phyloP scores from a whole-genome alignment of 2,113 vertebrate species.

The Ictalurus furcatus region DNA sequence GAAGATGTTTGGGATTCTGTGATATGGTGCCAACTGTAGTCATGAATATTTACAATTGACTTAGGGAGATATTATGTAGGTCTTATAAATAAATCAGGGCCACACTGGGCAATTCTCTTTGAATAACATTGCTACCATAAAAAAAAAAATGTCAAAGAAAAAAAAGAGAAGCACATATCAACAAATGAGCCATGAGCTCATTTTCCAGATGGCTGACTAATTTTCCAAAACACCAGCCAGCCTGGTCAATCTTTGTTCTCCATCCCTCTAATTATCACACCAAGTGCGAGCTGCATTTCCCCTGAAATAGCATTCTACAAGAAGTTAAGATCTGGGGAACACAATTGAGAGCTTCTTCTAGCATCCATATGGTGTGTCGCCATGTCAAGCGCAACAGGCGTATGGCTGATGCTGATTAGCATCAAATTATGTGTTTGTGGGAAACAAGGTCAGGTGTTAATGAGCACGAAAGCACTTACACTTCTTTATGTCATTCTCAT shows the following conservation, averaged over 20 bases:
- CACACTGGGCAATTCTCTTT: conserved; percentile 25
- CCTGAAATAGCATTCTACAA: conserved; percentile 52
- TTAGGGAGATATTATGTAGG: conserved; percentile 35
- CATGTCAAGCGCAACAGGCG: conserved; percentile 30
- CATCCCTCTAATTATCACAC: conserved; percentile 66
- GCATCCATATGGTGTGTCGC: conserved; percentile 58
- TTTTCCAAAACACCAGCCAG: conserved; percentile 69
- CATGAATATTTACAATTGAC: conserved; percentile 37
- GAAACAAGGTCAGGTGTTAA: conserved; percentile 62
- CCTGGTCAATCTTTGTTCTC: conserved; percentile 68
- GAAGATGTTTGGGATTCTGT: conserved; percentile 4
- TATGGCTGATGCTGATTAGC: conserved; percentile 56
- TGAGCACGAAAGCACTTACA: conserved; percentile 48
- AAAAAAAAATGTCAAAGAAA: not conserved
- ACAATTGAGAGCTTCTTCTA: conserved; percentile 47
- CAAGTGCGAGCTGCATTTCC: conserved; percentile 54
- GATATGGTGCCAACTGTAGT: conserved; percentile 21
- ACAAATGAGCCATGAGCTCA: conserved; percentile 72
- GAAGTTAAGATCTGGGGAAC: conserved; percentile 59
- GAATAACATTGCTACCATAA: conserved; percentile 24
- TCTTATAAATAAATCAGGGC: conserved; percentile 38
- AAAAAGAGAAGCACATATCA: conserved; percentile 44
- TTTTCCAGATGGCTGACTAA: conserved; percentile 72
- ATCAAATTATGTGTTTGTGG: conserved; percentile 62
- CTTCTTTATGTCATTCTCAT: conserved; percentile 59